Conservation (phyloP, 2,888 invertebrate genomes). For the Chalcosyrphus nemorum region DNA sequence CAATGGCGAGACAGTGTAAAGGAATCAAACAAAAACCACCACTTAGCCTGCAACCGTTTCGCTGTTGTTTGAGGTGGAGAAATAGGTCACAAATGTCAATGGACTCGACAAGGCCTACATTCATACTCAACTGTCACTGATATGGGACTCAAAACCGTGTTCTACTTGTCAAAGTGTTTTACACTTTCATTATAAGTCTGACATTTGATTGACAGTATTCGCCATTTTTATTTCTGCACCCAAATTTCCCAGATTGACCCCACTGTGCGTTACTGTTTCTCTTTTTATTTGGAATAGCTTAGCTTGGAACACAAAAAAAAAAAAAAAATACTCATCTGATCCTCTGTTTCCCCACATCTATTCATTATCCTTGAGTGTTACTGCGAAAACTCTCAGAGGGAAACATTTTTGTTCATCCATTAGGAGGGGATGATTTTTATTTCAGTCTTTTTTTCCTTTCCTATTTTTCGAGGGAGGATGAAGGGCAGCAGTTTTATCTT, state of each 20-base stretch:
- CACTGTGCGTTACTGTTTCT: neutral
- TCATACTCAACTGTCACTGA: neutral
- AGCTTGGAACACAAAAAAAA: neutral
- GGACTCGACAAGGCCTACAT: neutral
- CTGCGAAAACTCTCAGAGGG: neutral
- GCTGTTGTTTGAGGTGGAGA: too few relatives aligned
- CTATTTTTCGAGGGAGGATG: neutral
- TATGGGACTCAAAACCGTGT: neutral
- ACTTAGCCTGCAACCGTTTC: too few relatives aligned
- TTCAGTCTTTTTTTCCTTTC: constrained; percentile 16
- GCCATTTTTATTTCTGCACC: neutral
- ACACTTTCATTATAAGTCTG: neutral
- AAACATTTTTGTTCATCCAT: constrained; percentile 5
- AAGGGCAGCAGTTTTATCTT: neutral
- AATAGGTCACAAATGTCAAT: neutral
- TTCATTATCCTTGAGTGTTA: constrained; percentile 44
- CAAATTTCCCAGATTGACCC: neutral
- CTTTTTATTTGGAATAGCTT: neutral
- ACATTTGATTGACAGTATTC: neutral
- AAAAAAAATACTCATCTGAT: constrained; percentile 4
- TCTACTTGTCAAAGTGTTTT: neutral
- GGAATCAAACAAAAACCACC: too few relatives aligned
- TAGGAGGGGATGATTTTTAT: constrained; percentile 38
- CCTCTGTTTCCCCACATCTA: neutral
- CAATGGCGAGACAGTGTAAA: too few relatives aligned